Percentiles rank a stretch among this genome's conserved stretches.
These are phyloP conservation scores for Scaptomyza pallida DNA, from an alignment of 1,140 invertebrate species.

Conservation along the genomic window DNA sequence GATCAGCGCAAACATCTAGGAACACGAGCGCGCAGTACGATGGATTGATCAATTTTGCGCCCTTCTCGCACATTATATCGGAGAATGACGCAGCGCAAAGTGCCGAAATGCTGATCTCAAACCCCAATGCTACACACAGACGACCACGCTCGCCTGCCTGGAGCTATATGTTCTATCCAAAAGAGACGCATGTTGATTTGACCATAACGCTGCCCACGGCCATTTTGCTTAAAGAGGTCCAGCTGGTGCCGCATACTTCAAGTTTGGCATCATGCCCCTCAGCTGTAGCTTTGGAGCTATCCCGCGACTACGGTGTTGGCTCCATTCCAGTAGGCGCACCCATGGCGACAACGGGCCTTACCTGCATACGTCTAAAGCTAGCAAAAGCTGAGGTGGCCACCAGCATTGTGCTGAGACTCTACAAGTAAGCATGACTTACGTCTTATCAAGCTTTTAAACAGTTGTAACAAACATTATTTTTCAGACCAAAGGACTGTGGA, in stretches of 20 bases:
- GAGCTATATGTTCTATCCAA: slow-evolving; percentile 96
- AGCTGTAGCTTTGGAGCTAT: slow-evolving; percentile 93
- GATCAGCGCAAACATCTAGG: slow-evolving; percentile 50
- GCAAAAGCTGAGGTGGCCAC: slow-evolving; percentile 92
- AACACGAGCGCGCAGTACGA: slow-evolving; percentile 84
- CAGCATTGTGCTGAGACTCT: slow-evolving; percentile 86
- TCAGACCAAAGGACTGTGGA: slow-evolving; percentile 93
- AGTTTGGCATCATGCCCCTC: slow-evolving; percentile 95
- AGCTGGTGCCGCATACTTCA: slow-evolving; percentile 93
- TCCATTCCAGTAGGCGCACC: slow-evolving; percentile 87
- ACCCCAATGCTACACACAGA: slow-evolving; percentile 90
- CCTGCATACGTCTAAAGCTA: slow-evolving; percentile 92
- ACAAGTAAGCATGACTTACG: slow-evolving; percentile 60
- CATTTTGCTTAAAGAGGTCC: slow-evolving; percentile 94
- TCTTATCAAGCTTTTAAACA: not conserved
- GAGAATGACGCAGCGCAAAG: slow-evolving; percentile 94
- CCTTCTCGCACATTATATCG: slow-evolving; percentile 91
- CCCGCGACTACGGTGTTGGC: slow-evolving; percentile 86
- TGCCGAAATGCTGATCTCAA: slow-evolving; percentile 92
- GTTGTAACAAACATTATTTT: slow-evolving; percentile 48
- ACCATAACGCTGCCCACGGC: slow-evolving; percentile 94
- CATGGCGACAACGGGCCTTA: slow-evolving; percentile 92
- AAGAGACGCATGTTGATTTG: slow-evolving; percentile 94
- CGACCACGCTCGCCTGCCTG: slow-evolving; percentile 93
- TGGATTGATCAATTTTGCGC: slow-evolving; percentile 94